Base-by-base conservation (phyloP, 2,888 invertebrate genomes). In the Acanthosepion esculentum region DNA sequence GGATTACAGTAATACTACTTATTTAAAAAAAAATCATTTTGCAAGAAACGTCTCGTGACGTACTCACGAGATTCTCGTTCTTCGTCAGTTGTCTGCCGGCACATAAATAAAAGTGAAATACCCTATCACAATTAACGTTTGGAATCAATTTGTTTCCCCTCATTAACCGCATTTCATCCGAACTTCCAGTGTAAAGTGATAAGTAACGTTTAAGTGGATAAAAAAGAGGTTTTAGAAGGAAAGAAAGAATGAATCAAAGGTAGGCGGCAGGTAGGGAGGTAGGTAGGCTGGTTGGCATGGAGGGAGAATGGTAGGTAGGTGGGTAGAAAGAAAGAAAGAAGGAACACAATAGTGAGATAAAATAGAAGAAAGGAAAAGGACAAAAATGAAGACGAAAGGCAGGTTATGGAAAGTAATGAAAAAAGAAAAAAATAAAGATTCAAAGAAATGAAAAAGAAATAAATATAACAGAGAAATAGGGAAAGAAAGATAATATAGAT, bases 71-170 rank as follows among this genome's bases (percentile, higher is more conserved):
- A 78, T 78, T 78, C 78, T 15, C 78, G 78, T n/a, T n/a, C n/a
- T 78, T 33, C 78, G 78, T 78, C 15, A n/a, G 78, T 78, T 33
- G 78, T 78, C 78, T 33, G n/a, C 33, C n/a, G n/a, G n/a, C 78
- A 78, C 78, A 12, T 78, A 78, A 78, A 78, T n/a, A 78, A 78
- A 78, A 33, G 15, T n/a, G 10, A 10, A n/a, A 78, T 78, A 33
- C n/a, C 7, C 78, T 10, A 78, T 5, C 78, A n/a, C 10, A 78
- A 78, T 78, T 78, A 78, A 78, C 78, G 15, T 33, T 78, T 33
- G 18, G 78, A 78, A 78, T 78, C 78, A 78, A 78, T 78, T 78
- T 78, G 78, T 78, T 78, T 78, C 78, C 78, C 78, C 78, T 78
- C 78, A 78, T 78, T 78, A 78, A 78, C 78, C 78, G 78, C n/a